Base-by-base conservation (phyloP, 1,140 invertebrate species). In the Hesperophylax magnus region DNA sequence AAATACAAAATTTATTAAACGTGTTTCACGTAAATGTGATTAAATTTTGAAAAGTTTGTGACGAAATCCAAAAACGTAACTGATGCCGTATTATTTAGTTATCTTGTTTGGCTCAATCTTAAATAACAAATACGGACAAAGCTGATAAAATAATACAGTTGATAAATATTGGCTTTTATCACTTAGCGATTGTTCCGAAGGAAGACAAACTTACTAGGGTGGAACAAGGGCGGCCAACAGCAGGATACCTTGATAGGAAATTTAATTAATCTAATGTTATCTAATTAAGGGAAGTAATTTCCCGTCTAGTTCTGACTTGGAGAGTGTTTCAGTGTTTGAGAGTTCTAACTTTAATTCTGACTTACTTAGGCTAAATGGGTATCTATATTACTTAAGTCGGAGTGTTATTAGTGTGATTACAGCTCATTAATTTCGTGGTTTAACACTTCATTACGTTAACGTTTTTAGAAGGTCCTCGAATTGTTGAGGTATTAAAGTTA, bases 231-330 rank as follows among this genome's bases (percentile, higher is more conserved):
- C n/a, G 53, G 34, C 14, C 20, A 18, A 52, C 52, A 20, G 24
- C 7, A 5, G 52, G 52, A 75, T 75, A 54, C 24, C 20, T 27
- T 31, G 71, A 31, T 27, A 27, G 71, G 52, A 58, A 75, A 75
- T 75, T 75, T 75, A 75, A 75, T 75, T 75, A 75, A 75, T 75
- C 52, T 75, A 75, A 75, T 75, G 52, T 75, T 75, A 75, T 75
- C 52, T 75, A 27, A 75, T 75, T 56, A 75, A 31, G 8, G n/a
- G n/a, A 54, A 75, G 53, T 56, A 54, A 56, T 75, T 58, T 75
- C 9, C 39, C 71, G 71, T n/a, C 31, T 52, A 47, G 34, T 39
- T 39, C 22, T 71, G 39, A 22, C 24, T 65, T 22, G 14, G 24
- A 65, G 24, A 65, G 24, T 65, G 15, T 31, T 31, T 65, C 61